These are phyloP conservation scores for Frankliniella intonsa DNA, from an alignment of 2,888 invertebrate genomes.

Conservation along the genomic window DNA sequence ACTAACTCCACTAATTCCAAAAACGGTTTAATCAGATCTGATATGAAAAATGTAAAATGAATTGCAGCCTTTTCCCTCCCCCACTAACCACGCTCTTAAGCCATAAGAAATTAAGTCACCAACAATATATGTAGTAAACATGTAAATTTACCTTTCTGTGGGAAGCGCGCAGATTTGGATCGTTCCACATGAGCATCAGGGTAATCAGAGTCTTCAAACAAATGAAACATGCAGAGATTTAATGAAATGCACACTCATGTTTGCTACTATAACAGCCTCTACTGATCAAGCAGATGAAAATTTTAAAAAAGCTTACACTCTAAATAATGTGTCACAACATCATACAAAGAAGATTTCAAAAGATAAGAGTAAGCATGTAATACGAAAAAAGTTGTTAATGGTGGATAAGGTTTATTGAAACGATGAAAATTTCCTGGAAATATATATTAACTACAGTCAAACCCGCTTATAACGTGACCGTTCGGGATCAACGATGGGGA, in stretches of 20 bases:
- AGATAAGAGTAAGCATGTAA: background rate
- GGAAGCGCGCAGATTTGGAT: slow-evolving; percentile 46
- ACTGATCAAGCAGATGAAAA: no score
- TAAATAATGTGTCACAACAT: background rate
- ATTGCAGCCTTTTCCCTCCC: background rate
- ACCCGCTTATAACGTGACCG: no score
- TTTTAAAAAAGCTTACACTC: slow-evolving; percentile 12
- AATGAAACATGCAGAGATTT: slow-evolving; percentile 35
- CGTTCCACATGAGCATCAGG: slow-evolving; percentile 45
- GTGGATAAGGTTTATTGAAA: background rate
- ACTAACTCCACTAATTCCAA: no score
- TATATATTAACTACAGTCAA: no score
- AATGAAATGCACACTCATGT: slow-evolving; percentile 15
- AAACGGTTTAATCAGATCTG: no score
- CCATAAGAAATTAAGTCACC: no score
- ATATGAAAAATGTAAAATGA: background rate
- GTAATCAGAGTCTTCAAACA: slow-evolving; percentile 41
- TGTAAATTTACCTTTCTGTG: slow-evolving; percentile 44
- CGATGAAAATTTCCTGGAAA: background rate
- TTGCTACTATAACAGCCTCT: no score
- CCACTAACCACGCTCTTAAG: background rate
- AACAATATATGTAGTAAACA: no score
- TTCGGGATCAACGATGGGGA: no score
- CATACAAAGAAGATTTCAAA: background rate
- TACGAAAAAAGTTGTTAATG: background rate